Evolutionary conservation across 2,888 invertebrate species (phyloP), one percentile per base, ranked within the genome.

Genomic region (Sesamia inferens): DNA sequence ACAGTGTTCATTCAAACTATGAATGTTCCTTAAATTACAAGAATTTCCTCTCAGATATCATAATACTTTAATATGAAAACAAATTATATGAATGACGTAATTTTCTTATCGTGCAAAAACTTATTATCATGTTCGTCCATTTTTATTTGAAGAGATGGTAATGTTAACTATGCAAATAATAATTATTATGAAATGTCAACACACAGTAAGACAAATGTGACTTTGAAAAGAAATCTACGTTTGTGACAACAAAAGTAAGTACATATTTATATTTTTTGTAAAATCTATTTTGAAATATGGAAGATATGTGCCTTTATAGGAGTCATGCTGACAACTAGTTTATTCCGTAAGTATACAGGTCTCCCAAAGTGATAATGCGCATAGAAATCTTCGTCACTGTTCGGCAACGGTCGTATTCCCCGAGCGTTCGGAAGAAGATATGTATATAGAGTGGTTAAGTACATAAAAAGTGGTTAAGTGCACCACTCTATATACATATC

Each of bases 61-160:
- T 76, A 64, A 81, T 47, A 65, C 31, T 54, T 65, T 54, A 39
- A 44, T 47, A 7, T 51, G 47, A 63, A 76, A 70, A 54, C 51
- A 68, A 71, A 72, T 78, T 31, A n/a, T 59, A 14, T 5, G 5
- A 51, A 31, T 55, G 31, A 57, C 57, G 55, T 19, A 14, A 61
- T 64, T 70, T 82, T 70, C 19, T 69, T 82, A 76, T 82, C 57
- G 61, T 57, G 16, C 51, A 47, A 19, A 68, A 70, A 66, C n/a
- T 62, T 79, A 64, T 62, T 79, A 68, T 64, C 66, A 22, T 19
- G 51, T 51, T 47, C 59, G 51, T 64, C 76, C 42, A 78, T 59
- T 76, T 81, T 55, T 68, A 54, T 76, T 76, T 58, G 54, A 22
- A 54, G 14, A 54, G 31, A 64, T 42, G 13, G 24, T 75, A 63